Evolutionary conservation across 2,888 invertebrate species (phyloP), one percentile per base, ranked within the genome.

Genomic region (Acanthosoma haemorrhoidale): DNA sequence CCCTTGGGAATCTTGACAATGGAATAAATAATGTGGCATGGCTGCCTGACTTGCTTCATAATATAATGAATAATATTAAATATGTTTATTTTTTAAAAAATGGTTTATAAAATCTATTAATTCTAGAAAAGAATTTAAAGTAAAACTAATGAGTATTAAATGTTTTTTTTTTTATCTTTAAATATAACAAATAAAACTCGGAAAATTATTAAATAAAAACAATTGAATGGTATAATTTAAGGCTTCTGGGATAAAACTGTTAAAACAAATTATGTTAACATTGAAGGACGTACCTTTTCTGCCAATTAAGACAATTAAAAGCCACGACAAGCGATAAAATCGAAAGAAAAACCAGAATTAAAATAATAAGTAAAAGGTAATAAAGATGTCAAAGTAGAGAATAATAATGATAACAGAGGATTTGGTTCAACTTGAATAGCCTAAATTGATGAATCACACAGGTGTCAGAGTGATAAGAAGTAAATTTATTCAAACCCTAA

Each of bases 401-500:
- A 67, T 34, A 67, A 43, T 57, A 32, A 51, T 57, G 67, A 67
- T 67, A 67, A 57, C 43, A 66, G 66, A 32, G 21, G 34, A 67
- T 67, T 67, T 67, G 25, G 51, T 57, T 34, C 31, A 67, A 32
- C 31, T 43, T 18, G 60, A 67, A 67, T 43, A 57, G 67, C 36
- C 67, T 57, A 67, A 67, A 67, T 57, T 71, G 59, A 72, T 69
- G 74, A 73, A 74, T 74, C 74, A 71, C 72, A 74, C 74, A 74
- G 74, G 74, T 74, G 74, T 74, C 71, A n/a, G 71, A 67, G 41
- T 74, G 74, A 74, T 73, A 73, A 71, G 57, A 73, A 60, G 58
- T 21, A 16, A 59, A 59, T 32, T 43, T 25, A n/a, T 25, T 25
- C 8, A 51, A 29, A 13, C 13, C 51, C 29, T 25, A 11, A 51